phyloP scores from a whole-genome alignment of 2,113 vertebrate genomes.

The Proterorhinus semilunaris region DNA sequence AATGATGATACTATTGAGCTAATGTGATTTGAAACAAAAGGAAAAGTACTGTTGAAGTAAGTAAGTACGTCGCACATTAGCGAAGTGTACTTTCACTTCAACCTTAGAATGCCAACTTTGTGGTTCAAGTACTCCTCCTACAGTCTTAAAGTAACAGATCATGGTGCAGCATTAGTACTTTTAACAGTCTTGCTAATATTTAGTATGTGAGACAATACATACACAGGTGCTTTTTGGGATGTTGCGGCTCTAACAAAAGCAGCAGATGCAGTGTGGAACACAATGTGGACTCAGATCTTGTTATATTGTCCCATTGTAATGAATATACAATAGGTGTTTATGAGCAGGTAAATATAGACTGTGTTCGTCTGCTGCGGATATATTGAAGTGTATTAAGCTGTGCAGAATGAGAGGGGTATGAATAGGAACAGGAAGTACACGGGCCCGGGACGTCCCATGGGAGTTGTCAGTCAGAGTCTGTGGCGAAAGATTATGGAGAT shows the following conservation, averaged over 20 bases:
- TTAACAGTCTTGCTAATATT: not conserved
- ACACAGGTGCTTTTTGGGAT: constrained; percentile 1
- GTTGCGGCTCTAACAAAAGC: not conserved
- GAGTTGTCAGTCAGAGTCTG: not conserved
- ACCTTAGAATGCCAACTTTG: not conserved
- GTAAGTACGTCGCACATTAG: no score
- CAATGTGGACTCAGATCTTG: not conserved
- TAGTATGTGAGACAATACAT: no score
- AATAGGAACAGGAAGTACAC: constrained; percentile 1
- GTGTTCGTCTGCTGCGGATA: not conserved
- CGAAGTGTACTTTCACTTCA: not conserved
- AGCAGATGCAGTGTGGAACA: not conserved
- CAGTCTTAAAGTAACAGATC: not conserved
- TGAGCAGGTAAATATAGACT: not conserved
- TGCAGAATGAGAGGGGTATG: not conserved
- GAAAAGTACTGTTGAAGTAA: no score
- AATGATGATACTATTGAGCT: not conserved
- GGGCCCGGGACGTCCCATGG: not conserved
- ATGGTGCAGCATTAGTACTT: not conserved
- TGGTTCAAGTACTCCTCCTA: no score
- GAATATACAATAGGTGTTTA: constrained; percentile 10
- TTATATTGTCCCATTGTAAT: constrained; percentile 6
- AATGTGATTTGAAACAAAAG: not conserved
- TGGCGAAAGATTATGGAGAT: not conserved
- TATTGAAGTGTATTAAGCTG: not conserved